These are phyloP conservation scores for Murina feae DNA, from an alignment of 2,113 vertebrate genomes.

Conservation along the genomic window DNA sequence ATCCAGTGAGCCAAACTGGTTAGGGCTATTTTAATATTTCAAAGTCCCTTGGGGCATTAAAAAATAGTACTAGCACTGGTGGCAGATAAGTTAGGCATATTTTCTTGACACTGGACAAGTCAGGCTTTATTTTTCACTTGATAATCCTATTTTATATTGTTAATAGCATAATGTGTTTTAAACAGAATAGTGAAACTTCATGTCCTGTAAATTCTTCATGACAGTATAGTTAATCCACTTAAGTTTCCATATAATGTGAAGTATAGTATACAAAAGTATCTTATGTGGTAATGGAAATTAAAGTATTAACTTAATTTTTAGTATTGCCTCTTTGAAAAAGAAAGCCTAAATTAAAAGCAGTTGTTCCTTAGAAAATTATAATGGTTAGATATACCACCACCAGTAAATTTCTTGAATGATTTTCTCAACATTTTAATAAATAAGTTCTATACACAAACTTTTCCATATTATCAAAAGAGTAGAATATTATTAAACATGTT, in stretches of 20 bases:
- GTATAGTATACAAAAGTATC: not conserved
- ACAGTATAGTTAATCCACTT: not conserved
- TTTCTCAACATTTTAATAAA: constrained; percentile 9
- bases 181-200: not conserved
- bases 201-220: not conserved
- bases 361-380: constrained; percentile 18
- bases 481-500: not conserved
- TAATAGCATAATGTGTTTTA: not conserved
- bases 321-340: not conserved
- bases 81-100: not conserved
- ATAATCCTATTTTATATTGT: not conserved
- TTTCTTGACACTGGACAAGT: not conserved
- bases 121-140: constrained; percentile 6
- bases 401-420: constrained; percentile 1
- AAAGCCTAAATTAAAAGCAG: not conserved
- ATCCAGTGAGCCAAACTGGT: no score
- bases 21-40: constrained; percentile 37
- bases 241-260: not conserved
- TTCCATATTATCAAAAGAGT: not conserved
- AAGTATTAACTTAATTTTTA: constrained; percentile 26
- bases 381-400: not conserved
- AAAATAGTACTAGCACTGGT: not conserved
- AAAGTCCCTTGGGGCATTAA: not conserved
- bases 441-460: not conserved
- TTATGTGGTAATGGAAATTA: constrained; percentile 10